Evolutionary conservation across 2,888 invertebrate genomes (phyloP), one percentile per base, ranked within the genome.

Genomic region (Nemotelus pantherinus): DNA sequence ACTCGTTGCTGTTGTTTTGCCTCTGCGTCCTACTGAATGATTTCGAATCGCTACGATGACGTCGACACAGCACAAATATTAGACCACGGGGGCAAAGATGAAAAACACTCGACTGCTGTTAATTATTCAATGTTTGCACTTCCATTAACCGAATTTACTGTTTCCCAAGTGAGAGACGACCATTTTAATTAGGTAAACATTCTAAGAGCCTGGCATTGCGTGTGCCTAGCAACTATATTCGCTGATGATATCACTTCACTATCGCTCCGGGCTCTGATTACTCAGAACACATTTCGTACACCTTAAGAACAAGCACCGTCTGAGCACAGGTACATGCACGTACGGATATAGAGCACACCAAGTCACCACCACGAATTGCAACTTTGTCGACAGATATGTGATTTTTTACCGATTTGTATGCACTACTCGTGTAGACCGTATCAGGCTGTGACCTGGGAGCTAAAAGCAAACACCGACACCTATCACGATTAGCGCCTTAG

Each of bases 81-180:
- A 72, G 10, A 60, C 60, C 3, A 45, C 9, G 57, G 25, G 25
- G 25, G 25, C 25, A 25, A 58, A 25, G 58, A 58, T 3, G 45
- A 58, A 25, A 25, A n/a, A 60, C n/a, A 45, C 58, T 72, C 47
- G 58, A 25, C 5, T 3, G n/a, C n/a, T 50, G 63, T 79, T 58
- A 79, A 79, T 79, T 77, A 79, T 79, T 77, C 77, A 79, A 72
- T 77, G 77, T 79, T 79, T 79, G 76, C 78, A 77, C 72, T 77
- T 74, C 78, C 78, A 79, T 79, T 77, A 77, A 77, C 77, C 77
- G 71, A 64, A 44, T 71, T 76, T 76, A 64, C 43, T 55, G 63
- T 50, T 53, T 75, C 75, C 64, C 75, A 50, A 75, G 53, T 75
- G 75, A 63, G 60, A 60, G 75, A 60, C 47, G 63, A 75, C 63